These are phyloP conservation scores for Vollenhovia emeryi DNA, from an alignment of 1,140 invertebrate species.

Conservation along the genomic window DNA sequence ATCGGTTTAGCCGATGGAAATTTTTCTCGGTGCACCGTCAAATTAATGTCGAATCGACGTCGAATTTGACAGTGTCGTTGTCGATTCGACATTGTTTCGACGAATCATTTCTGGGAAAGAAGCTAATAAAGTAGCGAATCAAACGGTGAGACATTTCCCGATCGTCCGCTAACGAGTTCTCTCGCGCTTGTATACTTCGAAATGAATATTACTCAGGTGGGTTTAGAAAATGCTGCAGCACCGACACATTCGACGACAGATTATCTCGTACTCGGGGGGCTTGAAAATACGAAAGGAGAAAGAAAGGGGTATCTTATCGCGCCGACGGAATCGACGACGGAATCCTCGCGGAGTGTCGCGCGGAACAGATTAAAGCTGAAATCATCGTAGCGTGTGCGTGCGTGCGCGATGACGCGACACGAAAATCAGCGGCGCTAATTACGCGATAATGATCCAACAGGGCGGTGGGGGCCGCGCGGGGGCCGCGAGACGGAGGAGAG, in stretches of 20 bases:
- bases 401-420: constrained; percentile 64
- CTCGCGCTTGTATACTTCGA: no score
- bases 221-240: no score
- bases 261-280: background rate
- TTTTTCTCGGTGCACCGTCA: no score
- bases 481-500: constrained; percentile 22
- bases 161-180: no score
- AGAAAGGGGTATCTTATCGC: background rate
- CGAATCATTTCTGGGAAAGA: no score
- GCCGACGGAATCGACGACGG: background rate
- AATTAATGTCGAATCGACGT: no score
- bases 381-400: constrained; percentile 60
- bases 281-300: background rate
- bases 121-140: no score
- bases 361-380: background rate
- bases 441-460: constrained; percentile 69
- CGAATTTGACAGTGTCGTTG: no score
- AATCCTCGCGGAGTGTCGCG: background rate
- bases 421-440: constrained; percentile 72
- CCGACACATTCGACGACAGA: background rate
- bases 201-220: no score
- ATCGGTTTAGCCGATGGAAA: no score
- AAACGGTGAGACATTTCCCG: no score
- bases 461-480: background rate
- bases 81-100: no score